Conservation (phyloP, 1,140 invertebrate species). For the Antheraea mylitta region DNA sequence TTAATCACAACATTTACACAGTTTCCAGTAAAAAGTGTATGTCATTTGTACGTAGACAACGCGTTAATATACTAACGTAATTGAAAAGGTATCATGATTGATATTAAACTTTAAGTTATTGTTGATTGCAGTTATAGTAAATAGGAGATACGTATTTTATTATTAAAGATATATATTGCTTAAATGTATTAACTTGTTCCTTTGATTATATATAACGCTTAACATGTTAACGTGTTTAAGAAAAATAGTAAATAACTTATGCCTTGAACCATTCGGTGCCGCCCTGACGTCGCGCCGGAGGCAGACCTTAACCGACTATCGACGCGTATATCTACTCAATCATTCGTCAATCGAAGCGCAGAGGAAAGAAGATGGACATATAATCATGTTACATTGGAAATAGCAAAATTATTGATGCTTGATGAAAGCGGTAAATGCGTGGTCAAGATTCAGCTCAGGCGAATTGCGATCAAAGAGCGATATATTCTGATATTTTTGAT, state of each 20-base stretch:
- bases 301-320: slow-evolving; percentile 41
- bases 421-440: background rate
- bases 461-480: too few species aligned
- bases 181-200: too few species aligned
- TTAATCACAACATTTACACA: too few species aligned
- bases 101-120: too few species aligned
- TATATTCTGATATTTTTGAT: too few species aligned
- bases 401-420: slow-evolving; percentile 6
- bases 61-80: too few species aligned
- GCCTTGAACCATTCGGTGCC: slow-evolving; percentile 17
- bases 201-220: background rate
- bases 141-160: too few species aligned
- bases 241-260: slow-evolving; percentile 7
- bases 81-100: too few species aligned
- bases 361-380: slow-evolving; percentile 54
- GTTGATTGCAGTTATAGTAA: too few species aligned
- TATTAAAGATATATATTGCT: background rate
- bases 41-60: too few species aligned
- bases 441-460: background rate
- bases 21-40: too few species aligned
- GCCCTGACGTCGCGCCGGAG: slow-evolving; percentile 33
- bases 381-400: slow-evolving; percentile 20
- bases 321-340: slow-evolving; percentile 52
- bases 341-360: slow-evolving; percentile 55
- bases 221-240: background rate